Evolutionary conservation across 2,113 vertebrate species (phyloP), one percentile per base, ranked within the genome.

Genomic region (Eulacestoma nigropectus): DNA sequence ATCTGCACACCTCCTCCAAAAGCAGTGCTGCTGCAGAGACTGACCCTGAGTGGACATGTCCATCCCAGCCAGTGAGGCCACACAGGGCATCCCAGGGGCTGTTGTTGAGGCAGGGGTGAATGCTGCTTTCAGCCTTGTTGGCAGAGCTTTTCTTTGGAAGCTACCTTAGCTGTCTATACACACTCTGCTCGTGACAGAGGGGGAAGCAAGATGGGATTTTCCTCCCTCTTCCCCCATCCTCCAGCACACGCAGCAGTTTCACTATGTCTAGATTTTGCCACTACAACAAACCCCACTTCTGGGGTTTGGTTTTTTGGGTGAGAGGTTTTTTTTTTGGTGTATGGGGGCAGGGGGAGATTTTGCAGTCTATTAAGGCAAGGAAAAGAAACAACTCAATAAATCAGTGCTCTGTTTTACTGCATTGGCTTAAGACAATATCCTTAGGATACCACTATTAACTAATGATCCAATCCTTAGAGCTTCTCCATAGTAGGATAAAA

Each of bases 381-480:
- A 60, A 89, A 94, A 83, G 42, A 80, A 90, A 62, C 30, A 70
- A 52, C 29, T 79, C 49, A 50, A 49, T 88, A 91, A 92, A 80
- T 64, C 64, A 68, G 47, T 70, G 39, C 60, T 90, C 74, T 83
- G 22, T 74, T 92, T 84, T 67, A 59, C 44, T 30, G 59, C 55
- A 63, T 23, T 70, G 33, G 44, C 50, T 90, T 88, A 67, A 93
- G 67, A 80, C 50, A 76, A 57, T 69, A 77, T 93, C 79, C 55
- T 75, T 81, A 52, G 64, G 72, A 92, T 90, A 86, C 55, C 78
- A 70, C 47, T 90, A 63, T 92, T 81, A 89, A 89, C 87, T 94
- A 91, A 78, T 5, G 13, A 84, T 72, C 68, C 68, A 74, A 21
- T 32, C 52, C 60, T 63, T 69, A 59, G 22, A 65, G 82, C 56